Conservation (phyloP, 1,140 invertebrate genomes). For the Diprion similis region DNA sequence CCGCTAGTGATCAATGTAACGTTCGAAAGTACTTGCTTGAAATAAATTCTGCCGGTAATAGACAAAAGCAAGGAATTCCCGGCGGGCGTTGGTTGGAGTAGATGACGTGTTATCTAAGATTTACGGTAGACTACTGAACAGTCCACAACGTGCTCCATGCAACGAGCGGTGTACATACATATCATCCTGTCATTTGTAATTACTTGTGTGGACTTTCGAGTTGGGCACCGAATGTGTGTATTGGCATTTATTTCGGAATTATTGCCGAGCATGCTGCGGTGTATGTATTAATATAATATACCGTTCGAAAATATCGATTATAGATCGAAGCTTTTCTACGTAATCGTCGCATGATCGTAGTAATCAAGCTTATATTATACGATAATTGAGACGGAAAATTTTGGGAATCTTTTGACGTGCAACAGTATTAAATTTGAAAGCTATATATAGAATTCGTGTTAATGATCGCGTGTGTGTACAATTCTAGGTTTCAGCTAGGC, state of each 20-base stretch:
- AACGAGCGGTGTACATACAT: no score
- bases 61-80: neutral
- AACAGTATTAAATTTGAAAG: slow-evolving; percentile 1
- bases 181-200: no score
- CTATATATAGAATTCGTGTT: neutral
- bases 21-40: neutral
- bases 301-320: neutral
- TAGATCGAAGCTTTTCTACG: neutral
- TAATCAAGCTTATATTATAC: neutral
- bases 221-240: no score
- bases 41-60: neutral
- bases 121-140: neutral
- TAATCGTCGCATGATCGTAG: neutral
- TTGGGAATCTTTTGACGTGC: neutral
- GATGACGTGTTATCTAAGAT: neutral
- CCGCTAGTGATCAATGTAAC: neutral
- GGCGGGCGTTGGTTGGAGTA: neutral
- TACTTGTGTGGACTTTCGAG: no score
- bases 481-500: no score
- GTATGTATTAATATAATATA: no score
- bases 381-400: neutral
- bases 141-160: neutral
- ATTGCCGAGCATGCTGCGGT: no score
- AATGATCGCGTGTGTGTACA: neutral
- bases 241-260: no score